Conservation (phyloP, 2,797 vertebrate genomes). For the Xiphorhynchus erythropygius region DNA sequence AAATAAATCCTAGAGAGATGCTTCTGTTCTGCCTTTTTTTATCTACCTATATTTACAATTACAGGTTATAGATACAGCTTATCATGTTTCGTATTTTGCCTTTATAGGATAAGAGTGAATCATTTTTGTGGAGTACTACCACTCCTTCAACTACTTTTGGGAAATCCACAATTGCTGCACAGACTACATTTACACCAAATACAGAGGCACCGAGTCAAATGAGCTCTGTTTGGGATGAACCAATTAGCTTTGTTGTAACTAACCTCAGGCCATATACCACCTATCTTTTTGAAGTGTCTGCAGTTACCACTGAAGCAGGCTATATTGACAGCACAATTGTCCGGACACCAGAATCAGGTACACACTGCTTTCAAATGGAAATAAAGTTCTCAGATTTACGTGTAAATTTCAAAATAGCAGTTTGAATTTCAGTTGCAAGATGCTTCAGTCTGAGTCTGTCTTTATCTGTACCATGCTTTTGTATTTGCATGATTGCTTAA, state of each 20-base stretch:
- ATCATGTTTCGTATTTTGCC: not conserved
- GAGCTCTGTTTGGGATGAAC: slow-evolving; percentile 88
- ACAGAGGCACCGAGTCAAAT: slow-evolving; percentile 77
- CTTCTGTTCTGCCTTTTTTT: not conserved
- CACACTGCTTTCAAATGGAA: not conserved
- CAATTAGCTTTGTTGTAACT: slow-evolving; percentile 88
- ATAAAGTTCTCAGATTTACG: not conserved
- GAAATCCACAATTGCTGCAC: slow-evolving; percentile 77
- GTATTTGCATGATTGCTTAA: not conserved
- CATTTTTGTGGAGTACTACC: slow-evolving; percentile 89
- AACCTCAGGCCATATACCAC: slow-evolving; percentile 90
- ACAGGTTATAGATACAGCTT: not conserved
- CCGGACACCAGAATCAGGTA: slow-evolving; percentile 94
- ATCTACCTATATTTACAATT: not conserved
- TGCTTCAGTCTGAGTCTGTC: not conserved
- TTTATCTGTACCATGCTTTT: not conserved
- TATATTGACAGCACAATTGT: slow-evolving; percentile 93
- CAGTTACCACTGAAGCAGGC: slow-evolving; percentile 92
- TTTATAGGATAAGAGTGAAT: slow-evolving; percentile 90
- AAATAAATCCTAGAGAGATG: not conserved
- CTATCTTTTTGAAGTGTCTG: slow-evolving; percentile 96
- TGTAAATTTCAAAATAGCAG: not conserved
- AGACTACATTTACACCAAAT: slow-evolving; percentile 68
- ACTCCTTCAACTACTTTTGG: slow-evolving; percentile 78
- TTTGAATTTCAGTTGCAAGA: not conserved